A percentile compares a stretch with the other conserved stretches of the same genome.
Evolutionary conservation across 2,113 vertebrate species (phyloP).

Genomic region (Hassar affinis): DNA sequence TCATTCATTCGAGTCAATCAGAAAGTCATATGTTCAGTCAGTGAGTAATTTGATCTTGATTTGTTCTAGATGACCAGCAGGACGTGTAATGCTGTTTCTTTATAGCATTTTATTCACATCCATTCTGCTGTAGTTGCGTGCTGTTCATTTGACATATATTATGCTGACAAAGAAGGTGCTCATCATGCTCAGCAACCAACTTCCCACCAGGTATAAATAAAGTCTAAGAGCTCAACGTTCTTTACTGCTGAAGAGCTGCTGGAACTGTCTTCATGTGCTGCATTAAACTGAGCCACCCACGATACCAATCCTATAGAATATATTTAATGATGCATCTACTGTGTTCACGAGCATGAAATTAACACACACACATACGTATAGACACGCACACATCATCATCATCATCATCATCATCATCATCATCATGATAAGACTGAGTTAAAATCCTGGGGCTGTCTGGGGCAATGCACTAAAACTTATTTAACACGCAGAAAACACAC

Average conservation of each 20-base stretch:
- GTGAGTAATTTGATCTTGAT: too few species aligned
- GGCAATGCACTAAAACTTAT: not conserved
- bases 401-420: too few species aligned
- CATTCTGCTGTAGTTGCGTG: not conserved
- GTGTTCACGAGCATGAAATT: not conserved
- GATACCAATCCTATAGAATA: not conserved
- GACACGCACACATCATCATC: not conserved
- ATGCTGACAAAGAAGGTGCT: not conserved
- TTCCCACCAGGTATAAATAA: not conserved
- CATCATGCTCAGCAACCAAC: not conserved
- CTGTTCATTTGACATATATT: not conserved
- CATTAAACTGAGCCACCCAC: not conserved
- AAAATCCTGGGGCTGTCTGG: too few species aligned
- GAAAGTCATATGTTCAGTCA: too few species aligned
- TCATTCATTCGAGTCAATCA: not conserved
- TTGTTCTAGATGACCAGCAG: not conserved
- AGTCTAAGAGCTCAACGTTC: not conserved
- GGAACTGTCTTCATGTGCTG: not conserved
- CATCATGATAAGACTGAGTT: not conserved
- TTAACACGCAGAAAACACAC: not conserved
- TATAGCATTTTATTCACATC: not conserved
- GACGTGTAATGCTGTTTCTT: not conserved
- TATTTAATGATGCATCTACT: not conserved
- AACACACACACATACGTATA: not conserved
- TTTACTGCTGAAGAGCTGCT: not conserved